phyloP scores from a whole-genome alignment of 2,888 invertebrate genomes.

The Diaphora mendica region DNA sequence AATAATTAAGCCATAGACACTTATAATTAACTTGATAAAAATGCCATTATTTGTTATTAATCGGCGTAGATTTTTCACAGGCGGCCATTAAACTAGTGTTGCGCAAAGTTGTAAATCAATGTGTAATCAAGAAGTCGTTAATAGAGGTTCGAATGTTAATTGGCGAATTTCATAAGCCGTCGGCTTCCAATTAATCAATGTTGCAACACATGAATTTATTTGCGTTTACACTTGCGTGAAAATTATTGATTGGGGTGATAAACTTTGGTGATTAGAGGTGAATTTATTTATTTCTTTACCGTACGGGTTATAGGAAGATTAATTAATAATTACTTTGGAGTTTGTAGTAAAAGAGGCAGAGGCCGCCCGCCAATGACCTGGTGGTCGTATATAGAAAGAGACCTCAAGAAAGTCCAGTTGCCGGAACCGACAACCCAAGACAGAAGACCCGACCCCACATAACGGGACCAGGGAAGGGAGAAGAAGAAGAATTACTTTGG shows the following conservation, averaged over 20 bases:
- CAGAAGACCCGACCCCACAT: too few relatives aligned
- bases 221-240: conserved; percentile 31
- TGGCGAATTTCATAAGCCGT: conserved; percentile 64
- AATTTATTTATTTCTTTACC: conserved; percentile 12
- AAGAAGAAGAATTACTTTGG: too few relatives aligned
- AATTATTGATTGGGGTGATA: conserved; percentile 33
- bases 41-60: conserved; percentile 38
- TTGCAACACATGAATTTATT: conserved; percentile 49
- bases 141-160: conserved; percentile 66
- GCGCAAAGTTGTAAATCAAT: conserved; percentile 46
- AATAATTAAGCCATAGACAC: conserved; percentile 35
- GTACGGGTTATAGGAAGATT: not conserved
- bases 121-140: conserved; percentile 59
- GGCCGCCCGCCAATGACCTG: too few relatives aligned
- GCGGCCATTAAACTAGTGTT: conserved; percentile 52
- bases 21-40: conserved; percentile 38
- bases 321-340: conserved; percentile 8
- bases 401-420: too few relatives aligned
- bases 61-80: conserved; percentile 45
- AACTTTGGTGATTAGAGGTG: conserved; percentile 18
- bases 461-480: too few relatives aligned
- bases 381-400: too few relatives aligned
- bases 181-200: conserved; percentile 57
- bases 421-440: too few relatives aligned
- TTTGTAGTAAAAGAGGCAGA: too few relatives aligned